Evolutionary conservation across 2,888 invertebrate species (phyloP), one percentile per base, ranked within the genome.

Genomic region (Orchestes rusci): DNA sequence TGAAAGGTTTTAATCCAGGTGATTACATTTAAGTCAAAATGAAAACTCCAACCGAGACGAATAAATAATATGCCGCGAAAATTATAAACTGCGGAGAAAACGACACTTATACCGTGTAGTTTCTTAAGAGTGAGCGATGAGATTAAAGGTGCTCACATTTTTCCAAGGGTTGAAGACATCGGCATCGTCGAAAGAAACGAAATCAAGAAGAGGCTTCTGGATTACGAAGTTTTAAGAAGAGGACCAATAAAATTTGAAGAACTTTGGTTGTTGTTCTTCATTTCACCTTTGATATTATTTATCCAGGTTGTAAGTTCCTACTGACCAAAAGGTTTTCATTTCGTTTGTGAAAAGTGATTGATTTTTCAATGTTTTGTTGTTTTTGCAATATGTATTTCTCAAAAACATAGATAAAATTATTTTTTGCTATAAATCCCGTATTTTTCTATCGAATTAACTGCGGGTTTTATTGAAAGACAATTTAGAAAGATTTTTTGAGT

Each of bases 371-470:
- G n/a, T n/a, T n/a, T n/a, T n/a, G n/a, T n/a, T n/a, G n/a, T n/a
- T n/a, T n/a, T n/a, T n/a, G n/a, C 20, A 38, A 38, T 38, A 38
- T 28, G 38, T 20, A 38, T 38, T 38, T 38, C 28, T 38, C 20
- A 38, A 38, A 20, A 23, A 23, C 23, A n/a, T 19, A 16, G 8
- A 8, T 23, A 23, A 23, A 23, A 23, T 5, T 12, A 23, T 12
- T 30, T 30, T 30, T 30, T 30, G 31, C 10, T 12, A 10, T 30
- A 30, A 30, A 10, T 12, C 23, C 8, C 8, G 23, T 30, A 10
- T 30, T 30, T 30, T 30, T 23, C 10, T 10, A 23, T 23, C 10
- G 10, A 23, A 23, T 23, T 23, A 23, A 23, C 23, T n/a, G 10
- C 10, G 23, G 23, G 23, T 23, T 23, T 23, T 23, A 23, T 23